Evolutionary conservation across 2,113 vertebrate species (phyloP).

Genomic region (Elgaria multicarinata): DNA sequence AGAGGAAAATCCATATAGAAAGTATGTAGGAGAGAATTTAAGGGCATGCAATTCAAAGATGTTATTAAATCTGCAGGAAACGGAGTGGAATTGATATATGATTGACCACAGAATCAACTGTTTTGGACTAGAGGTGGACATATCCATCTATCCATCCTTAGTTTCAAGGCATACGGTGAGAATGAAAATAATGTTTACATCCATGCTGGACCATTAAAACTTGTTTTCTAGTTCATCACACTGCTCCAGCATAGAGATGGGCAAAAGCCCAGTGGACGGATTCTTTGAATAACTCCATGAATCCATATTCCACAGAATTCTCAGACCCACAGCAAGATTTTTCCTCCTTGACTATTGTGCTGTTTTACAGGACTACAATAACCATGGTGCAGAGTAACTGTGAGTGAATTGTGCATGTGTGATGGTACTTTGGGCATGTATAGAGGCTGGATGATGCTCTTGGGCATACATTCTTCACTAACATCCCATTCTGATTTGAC

Average conservation of each 20-base stretch:
- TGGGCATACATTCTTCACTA: too few relatives aligned
- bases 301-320: too few relatives aligned
- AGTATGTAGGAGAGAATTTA: too few relatives aligned
- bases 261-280: too few relatives aligned
- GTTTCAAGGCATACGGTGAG: neutral
- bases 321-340: neutral
- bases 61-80: neutral
- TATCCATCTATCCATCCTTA: neutral
- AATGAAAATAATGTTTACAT: neutral
- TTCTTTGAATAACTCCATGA: neutral
- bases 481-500: too few relatives aligned
- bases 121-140: neutral
- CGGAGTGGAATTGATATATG: neutral
- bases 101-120: neutral
- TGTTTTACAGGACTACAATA: neutral
- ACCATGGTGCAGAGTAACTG: neutral
- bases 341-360: neutral
- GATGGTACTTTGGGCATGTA: neutral
- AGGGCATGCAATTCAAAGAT: neutral
- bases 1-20: neutral
- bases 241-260: neutral
- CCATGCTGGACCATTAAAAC: neutral
- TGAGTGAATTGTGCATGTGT: neutral
- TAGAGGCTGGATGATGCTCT: neutral
- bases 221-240: neutral